Evolutionary conservation across 2,888 invertebrate genomes (phyloP), one percentile per base, ranked within the genome.

Genomic region (Platycheirus rosarum): DNA sequence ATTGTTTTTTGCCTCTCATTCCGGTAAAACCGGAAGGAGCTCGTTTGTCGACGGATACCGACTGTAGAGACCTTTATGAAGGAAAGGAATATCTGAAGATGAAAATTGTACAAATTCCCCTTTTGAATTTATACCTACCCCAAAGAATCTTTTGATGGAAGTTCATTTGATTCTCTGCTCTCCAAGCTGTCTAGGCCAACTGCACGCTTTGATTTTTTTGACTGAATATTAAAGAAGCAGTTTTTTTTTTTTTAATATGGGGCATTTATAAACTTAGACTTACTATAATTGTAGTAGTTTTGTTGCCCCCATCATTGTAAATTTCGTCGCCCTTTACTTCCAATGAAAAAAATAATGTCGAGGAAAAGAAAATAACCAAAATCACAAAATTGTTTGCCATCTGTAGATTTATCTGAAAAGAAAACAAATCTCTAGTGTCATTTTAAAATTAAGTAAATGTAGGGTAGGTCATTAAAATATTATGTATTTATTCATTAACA

Each of bases 21-120:
- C 93, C 94, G 73, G 93, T 89, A 86, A 93, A 93, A 7, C 93
- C 93, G 84, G 92, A 92, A 0, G 93, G 93, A 0, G 91, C 91
- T 16, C 93, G 86, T 62, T 90, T 90, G 0, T 86, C 86, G 42
- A 88, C 62, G 11, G 85, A 84, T 11, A 87, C 23, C 1, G 77
- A 66, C 2, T 68, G 68, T 3, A 37, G 40, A 2, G 44, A 40
- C 0, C 85, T 84, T 60, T 18, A 55, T 37, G 6, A 69, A 0
- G 18, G 11, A 44, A 7, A 26, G 2, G 6, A 8, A 8, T 32
- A 32, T 4, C 7, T 32, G 8, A 20, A 49, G 13, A 0, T 40
- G n/a, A 13, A 40, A 8, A 40, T 40, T n/a, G 13, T 40, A 13
- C 9, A 3, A n/a, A n/a, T n/a, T 35, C 9, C 0, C 11, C 2